phyloP scores from a whole-genome alignment of 2,888 invertebrate genomes.

The Apodemia duryi region DNA sequence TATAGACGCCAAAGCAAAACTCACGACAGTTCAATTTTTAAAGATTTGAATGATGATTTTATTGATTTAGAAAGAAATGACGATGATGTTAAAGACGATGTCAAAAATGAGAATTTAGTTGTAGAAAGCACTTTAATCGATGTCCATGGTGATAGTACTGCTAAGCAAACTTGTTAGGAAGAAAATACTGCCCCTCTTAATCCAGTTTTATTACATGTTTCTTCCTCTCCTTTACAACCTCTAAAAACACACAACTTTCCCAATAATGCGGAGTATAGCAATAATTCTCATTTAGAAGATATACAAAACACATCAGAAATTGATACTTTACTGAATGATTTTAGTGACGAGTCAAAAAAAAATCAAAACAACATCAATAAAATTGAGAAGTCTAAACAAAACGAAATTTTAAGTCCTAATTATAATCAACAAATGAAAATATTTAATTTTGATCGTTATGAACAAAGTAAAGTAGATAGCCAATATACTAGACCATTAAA shows the following conservation, averaged over 20 bases:
- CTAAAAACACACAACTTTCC: conserved; percentile 69
- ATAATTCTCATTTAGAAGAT: conserved; percentile 58
- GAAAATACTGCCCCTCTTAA: conserved; percentile 56
- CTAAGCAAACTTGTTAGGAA: conserved; percentile 52
- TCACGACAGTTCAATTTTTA: conserved; percentile 66
- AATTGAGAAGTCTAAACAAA: conserved; percentile 38
- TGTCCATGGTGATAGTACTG: conserved; percentile 66
- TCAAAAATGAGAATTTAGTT: conserved; percentile 56
- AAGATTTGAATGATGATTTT: conserved; percentile 66
- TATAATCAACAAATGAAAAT: conserved; percentile 67
- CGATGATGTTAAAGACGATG: conserved; percentile 43
- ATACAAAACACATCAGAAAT: conserved; percentile 58
- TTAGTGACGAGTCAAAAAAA: conserved; percentile 47
- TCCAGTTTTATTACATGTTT: conserved; percentile 66
- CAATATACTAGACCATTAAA: conserved; percentile 58
- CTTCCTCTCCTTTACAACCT: conserved; percentile 71
- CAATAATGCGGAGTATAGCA: conserved; percentile 63
- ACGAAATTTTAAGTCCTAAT: conserved; percentile 42
- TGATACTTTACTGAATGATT: conserved; percentile 63
- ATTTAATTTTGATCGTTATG: conserved; percentile 76
- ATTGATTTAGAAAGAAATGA: conserved; percentile 55
- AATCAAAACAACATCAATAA: conserved; percentile 50
- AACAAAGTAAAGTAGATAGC: conserved; percentile 60
- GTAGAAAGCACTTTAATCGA: conserved; percentile 69
- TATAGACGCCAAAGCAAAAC: conserved; percentile 82